Evolutionary conservation across 2,888 invertebrate genomes (phyloP).

Genomic region (Archips crataeganus): DNA sequence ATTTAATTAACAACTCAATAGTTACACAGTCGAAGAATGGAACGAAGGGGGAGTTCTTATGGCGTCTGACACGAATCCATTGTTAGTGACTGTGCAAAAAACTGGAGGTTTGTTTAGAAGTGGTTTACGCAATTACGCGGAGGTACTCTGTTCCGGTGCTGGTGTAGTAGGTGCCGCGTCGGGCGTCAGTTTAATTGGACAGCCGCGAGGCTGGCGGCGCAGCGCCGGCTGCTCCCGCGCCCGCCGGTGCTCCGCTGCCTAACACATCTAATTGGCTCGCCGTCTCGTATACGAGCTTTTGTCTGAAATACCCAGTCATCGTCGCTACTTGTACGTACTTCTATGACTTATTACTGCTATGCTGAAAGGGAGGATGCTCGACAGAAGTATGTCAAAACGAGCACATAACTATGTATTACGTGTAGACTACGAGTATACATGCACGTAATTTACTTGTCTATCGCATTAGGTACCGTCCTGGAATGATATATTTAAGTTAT

Average conservation of each 20-base stretch:
- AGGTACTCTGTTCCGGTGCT: conserved; percentile 60
- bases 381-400: conserved; percentile 3
- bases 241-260: conserved; percentile 54
- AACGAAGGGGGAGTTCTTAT: conserved; percentile 77
- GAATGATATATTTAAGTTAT: too few relatives aligned
- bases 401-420: not conserved
- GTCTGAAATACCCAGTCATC: conserved; percentile 56
- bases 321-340: conserved; percentile 25
- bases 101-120: conserved; percentile 78
- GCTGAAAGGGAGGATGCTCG: conserved; percentile 27
- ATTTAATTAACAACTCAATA: conserved; percentile 85
- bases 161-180: conserved; percentile 46
- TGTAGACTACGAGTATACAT: not conserved
- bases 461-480: too few relatives aligned
- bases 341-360: conserved; percentile 38
- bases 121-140: conserved; percentile 80
- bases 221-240: conserved; percentile 52
- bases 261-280: conserved; percentile 82
- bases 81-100: conserved; percentile 79
- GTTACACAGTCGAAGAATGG: conserved; percentile 60
- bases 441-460: too few relatives aligned
- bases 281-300: conserved; percentile 73
- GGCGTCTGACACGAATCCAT: conserved; percentile 80
- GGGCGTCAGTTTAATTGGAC: conserved; percentile 80
- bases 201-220: conserved; percentile 58